Evolutionary conservation across 2,113 vertebrate genomes (phyloP), one percentile per base, ranked within the genome.

Genomic region (Oncorhynchus nerka): DNA sequence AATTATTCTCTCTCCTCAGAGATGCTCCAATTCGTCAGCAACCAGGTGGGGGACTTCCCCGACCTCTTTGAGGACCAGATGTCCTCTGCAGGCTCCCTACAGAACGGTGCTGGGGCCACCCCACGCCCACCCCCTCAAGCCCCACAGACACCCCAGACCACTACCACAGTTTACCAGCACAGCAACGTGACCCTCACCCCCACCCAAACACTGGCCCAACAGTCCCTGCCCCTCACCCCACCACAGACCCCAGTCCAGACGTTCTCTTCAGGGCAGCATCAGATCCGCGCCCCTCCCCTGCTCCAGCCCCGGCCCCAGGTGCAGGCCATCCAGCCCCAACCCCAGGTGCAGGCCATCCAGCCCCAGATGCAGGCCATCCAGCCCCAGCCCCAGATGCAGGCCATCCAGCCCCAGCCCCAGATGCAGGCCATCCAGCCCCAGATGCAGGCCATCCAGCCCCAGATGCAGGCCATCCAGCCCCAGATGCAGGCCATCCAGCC

Each of bases 1-100:
- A 16, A 32, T 94, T 57, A 15, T 26, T 51, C 6, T 72, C 8
- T 68, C 26, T 76, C 66, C 9, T 86, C 94, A 99, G 98, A 99
- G 87, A 99, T 99, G 97, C 93, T 99, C 81, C 96, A 99, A 92
- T 99, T 98, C 8, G 97, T 99, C 91, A 99, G 94, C 89, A 98
- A 97, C 86, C 97, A 98, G 86, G 95, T 94, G 55, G 97, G 96
- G 3, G 97, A 99, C 80, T 98, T 99, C 51, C 93, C 96, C 0
- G 98, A 99, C 84, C 79, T 99, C 76, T 99, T 99, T 77, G 95
- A 97, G 1, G 97, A 98, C 66, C 96, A 94, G 71, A 92, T 97
- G 24, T 83, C 86, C 20, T n/a, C 89, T 0, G 78, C 89, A 0
- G 77, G 83, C 11, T 79, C 91, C 1, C 11, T 88, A 5, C 90